Percentiles rank a stretch among this genome's conserved stretches.
phyloP scores from a whole-genome alignment of 2,797 vertebrate genomes.

The Tauraco hartlaubi region DNA sequence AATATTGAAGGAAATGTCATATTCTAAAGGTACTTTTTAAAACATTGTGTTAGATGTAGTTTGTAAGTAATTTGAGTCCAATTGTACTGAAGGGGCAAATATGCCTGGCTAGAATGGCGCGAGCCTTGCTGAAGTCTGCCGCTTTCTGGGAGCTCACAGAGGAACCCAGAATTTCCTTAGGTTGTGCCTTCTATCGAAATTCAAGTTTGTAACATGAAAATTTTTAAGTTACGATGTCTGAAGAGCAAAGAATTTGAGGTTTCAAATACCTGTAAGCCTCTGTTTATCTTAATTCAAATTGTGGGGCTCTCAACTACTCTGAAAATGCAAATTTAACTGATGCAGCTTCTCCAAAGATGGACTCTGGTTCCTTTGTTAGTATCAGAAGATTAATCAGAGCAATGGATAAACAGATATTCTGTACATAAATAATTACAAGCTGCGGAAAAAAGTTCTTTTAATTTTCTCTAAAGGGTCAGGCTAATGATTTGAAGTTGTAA shows the following conservation, averaged over 20 bases:
- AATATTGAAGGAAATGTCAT: not conserved
- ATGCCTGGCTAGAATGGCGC: not conserved
- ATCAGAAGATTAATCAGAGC: not conserved
- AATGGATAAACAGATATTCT: not conserved
- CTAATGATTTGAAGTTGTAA: not conserved
- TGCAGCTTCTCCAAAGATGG: not conserved
- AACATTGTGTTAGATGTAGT: fast-evolving
- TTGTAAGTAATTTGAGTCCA: not conserved
- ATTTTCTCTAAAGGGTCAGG: not conserved
- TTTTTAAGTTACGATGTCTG: not conserved
- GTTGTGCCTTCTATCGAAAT: not conserved
- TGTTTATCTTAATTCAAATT: not conserved
- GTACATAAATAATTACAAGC: not conserved
- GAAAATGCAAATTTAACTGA: not conserved
- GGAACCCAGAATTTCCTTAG: not conserved
- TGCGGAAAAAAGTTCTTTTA: not conserved
- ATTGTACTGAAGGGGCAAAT: not conserved
- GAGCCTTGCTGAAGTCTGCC: not conserved
- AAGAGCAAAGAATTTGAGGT: not conserved
- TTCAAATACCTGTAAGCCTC: not conserved
- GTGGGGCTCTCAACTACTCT: not conserved
- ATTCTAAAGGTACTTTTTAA: not conserved
- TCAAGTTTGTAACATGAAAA: not conserved
- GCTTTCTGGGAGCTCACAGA: not conserved
- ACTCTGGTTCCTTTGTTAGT: not conserved